phyloP scores from a whole-genome alignment of 2,113 vertebrate species.

The Lepus europaeus region DNA sequence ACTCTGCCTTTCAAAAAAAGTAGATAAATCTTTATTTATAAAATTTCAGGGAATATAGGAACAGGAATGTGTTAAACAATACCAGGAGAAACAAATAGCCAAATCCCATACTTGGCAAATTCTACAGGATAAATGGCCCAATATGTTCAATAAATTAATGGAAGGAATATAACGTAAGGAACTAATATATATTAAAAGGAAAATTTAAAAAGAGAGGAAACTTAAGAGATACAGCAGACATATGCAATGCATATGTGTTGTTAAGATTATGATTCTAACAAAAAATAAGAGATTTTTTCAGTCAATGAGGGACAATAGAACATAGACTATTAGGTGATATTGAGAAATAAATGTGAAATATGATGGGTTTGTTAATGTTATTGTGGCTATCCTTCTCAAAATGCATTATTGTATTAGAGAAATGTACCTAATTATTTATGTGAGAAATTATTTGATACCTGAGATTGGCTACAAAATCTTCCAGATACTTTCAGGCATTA shows the following conservation, averaged over 20 bases:
- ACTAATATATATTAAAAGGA: neutral
- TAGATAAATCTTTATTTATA: no score
- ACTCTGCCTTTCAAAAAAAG: no score
- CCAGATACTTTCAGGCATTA: slow-evolving; percentile 24
- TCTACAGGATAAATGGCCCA: slow-evolving; percentile 12
- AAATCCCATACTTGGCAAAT: slow-evolving; percentile 8
- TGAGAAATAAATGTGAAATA: slow-evolving; percentile 34
- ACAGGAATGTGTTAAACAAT: neutral
- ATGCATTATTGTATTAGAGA: neutral
- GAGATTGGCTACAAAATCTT: neutral
- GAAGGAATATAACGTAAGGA: neutral
- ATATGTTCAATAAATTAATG: slow-evolving; percentile 20
- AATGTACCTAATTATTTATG: slow-evolving; percentile 9
- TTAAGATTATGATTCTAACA: neutral
- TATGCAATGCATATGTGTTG: neutral
- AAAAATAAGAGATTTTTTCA: slow-evolving; percentile 30
- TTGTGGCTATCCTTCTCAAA: neutral
- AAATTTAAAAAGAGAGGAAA: neutral
- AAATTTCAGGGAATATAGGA: neutral
- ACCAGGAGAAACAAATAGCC: neutral
- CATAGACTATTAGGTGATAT: neutral
- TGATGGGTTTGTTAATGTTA: neutral
- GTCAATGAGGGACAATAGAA: slow-evolving; percentile 11
- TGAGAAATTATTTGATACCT: slow-evolving; percentile 50
- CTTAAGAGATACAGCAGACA: neutral